phyloP scores from a whole-genome alignment of 2,888 invertebrate species.

The Phlogophora meticulosa region DNA sequence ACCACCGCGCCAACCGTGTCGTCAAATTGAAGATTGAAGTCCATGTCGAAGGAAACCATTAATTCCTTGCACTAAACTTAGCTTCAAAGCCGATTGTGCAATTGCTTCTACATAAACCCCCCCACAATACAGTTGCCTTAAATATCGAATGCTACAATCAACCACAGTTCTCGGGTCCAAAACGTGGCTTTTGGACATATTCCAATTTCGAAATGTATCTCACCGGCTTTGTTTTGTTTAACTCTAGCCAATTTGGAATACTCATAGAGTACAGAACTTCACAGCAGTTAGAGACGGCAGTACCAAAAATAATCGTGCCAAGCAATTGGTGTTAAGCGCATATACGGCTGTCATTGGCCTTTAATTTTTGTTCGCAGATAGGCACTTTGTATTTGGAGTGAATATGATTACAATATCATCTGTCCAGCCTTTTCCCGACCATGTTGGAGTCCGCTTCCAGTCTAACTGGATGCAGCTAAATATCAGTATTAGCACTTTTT shows the following conservation, averaged over 20 bases:
- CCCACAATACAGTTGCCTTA: constrained; percentile 4
- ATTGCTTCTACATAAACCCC: constrained; percentile 22
- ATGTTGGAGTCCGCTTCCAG: too few species aligned
- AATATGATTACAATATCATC: too few species aligned
- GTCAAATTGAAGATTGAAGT: too few species aligned
- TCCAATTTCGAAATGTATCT: constrained; percentile 62
- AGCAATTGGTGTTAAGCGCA: too few species aligned
- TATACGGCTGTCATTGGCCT: not conserved
- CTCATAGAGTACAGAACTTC: not conserved
- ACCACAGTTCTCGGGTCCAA: constrained; percentile 38
- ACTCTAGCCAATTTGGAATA: constrained; percentile 58
- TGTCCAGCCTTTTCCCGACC: too few species aligned
- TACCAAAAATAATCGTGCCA: too few species aligned
- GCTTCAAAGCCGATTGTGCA: not conserved
- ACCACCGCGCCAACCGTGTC: too few species aligned
- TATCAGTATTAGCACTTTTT: too few species aligned
- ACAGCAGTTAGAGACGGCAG: not conserved
- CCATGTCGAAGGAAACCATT: too few species aligned
- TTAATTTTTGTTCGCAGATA: not conserved
- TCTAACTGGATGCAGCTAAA: too few species aligned
- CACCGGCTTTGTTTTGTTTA: constrained; percentile 62
- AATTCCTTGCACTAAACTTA: too few species aligned
- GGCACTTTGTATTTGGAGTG: too few species aligned
- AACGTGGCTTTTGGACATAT: constrained; percentile 58
- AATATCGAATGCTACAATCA: constrained; percentile 29